phyloP scores from a whole-genome alignment of 2,797 vertebrate genomes.

The Jordanella pulchra region DNA sequence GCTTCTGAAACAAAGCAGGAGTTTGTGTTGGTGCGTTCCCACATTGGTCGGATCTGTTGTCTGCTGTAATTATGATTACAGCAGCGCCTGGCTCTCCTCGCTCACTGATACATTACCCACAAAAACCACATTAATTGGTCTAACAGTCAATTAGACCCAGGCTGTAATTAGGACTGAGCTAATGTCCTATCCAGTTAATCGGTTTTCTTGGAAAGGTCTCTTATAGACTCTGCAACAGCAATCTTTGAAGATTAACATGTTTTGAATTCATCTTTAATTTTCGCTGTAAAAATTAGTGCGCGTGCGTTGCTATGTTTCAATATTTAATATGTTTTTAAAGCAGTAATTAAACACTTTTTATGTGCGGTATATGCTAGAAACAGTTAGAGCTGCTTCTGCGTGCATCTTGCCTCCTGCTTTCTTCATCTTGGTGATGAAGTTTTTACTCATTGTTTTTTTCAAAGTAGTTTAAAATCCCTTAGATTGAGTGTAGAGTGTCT shows the following conservation, averaged over 20 bases:
- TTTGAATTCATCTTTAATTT: slow-evolving; percentile 49
- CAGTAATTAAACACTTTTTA: background rate
- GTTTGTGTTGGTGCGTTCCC: slow-evolving; percentile 32
- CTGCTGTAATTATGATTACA: slow-evolving; percentile 51
- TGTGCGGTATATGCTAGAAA: background rate
- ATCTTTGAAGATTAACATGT: slow-evolving; percentile 29
- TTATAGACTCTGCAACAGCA: slow-evolving; percentile 31
- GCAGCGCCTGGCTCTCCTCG: slow-evolving; percentile 27
- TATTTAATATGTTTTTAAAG: background rate
- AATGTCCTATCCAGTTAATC: slow-evolving; percentile 56
- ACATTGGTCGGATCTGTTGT: slow-evolving; percentile 59
- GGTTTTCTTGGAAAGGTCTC: slow-evolving; percentile 44
- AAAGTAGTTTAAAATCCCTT: background rate
- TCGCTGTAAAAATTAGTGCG: slow-evolving; percentile 25
- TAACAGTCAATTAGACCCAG: slow-evolving; percentile 63
- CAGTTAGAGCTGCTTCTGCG: background rate
- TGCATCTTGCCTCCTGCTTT: background rate
- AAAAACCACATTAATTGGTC: slow-evolving; percentile 63
- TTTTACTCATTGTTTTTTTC: background rate
- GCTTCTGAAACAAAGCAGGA: slow-evolving; percentile 48
- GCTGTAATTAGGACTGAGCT: slow-evolving; percentile 67
- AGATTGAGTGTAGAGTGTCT: background rate
- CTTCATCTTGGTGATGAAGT: background rate
- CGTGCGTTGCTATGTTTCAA: slow-evolving; percentile 34
- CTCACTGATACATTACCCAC: slow-evolving; percentile 49